phyloP scores from a whole-genome alignment of 2,113 vertebrate species.

The Vireo altiloquus region DNA sequence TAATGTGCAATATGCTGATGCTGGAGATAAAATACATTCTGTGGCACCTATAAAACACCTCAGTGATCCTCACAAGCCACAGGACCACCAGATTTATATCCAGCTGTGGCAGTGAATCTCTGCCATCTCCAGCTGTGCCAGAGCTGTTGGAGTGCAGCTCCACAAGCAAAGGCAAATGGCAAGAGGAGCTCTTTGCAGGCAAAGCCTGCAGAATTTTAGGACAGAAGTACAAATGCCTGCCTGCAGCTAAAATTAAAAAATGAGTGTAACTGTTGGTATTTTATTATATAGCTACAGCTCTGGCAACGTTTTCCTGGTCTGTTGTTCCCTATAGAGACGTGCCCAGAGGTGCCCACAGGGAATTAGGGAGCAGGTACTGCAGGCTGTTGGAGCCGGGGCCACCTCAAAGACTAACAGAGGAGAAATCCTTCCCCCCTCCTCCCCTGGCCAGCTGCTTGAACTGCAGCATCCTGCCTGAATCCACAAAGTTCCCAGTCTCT shows the following conservation, averaged over 20 bases:
- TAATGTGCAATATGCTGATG: background rate
- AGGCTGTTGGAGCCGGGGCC: accelerated
- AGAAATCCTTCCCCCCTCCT: background rate
- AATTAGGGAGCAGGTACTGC: background rate
- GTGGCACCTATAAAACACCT: background rate
- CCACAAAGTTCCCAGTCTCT: background rate
- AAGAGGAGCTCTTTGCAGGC: background rate
- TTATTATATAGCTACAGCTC: background rate
- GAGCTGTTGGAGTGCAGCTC: background rate
- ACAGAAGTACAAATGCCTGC: background rate
- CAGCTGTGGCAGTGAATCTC: background rate
- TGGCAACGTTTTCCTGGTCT: background rate
- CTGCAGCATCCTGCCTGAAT: background rate
- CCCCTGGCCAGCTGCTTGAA: background rate
- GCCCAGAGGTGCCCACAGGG: background rate
- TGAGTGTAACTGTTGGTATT: background rate
- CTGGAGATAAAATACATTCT: background rate
- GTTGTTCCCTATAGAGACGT: accelerated
- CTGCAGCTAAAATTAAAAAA: background rate
- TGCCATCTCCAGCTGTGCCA: background rate
- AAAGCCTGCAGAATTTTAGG: background rate
- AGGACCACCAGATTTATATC: background rate
- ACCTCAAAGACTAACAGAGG: background rate
- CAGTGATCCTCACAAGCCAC: background rate
- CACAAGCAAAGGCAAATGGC: background rate